Conservation (phyloP, 1,140 invertebrate genomes). For the Carcinoscorpius rotundicauda region DNA sequence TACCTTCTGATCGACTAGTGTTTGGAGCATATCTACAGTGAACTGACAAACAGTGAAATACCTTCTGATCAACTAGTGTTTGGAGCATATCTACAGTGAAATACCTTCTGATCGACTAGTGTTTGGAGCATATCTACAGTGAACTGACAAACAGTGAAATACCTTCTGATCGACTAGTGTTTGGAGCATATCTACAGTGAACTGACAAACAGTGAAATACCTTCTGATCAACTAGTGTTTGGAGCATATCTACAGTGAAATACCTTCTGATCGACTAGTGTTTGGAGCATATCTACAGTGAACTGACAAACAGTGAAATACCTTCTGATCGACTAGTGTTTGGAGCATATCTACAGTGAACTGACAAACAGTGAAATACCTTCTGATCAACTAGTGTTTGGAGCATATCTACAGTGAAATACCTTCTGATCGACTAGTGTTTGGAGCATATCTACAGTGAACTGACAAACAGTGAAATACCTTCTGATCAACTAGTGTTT, state of each 20-base stretch:
- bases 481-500: conserved; percentile 35
- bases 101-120: conserved; percentile 35
- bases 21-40: conserved; percentile 33
- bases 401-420: conserved; percentile 36
- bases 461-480: conserved; percentile 23
- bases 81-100: conserved; percentile 35
- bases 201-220: conserved; percentile 23
- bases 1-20: conserved; percentile 35
- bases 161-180: conserved; percentile 35
- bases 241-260: conserved; percentile 36
- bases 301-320: conserved; percentile 23
- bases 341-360: conserved; percentile 33
- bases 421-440: conserved; percentile 35
- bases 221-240: conserved; percentile 35
- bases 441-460: conserved; percentile 33
- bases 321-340: conserved; percentile 34
- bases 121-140: conserved; percentile 34
- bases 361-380: conserved; percentile 23
- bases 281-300: conserved; percentile 33
- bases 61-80: conserved; percentile 34
- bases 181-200: conserved; percentile 33
- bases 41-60: conserved; percentile 23
- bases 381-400: conserved; percentile 35
- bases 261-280: conserved; percentile 35
- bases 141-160: conserved; percentile 21